A percentile compares a stretch with the other conserved stretches of the same genome.
These are phyloP conservation scores for Xestia ashworthii DNA, from an alignment of 2,888 invertebrate genomes.

Conservation along the genomic window DNA sequence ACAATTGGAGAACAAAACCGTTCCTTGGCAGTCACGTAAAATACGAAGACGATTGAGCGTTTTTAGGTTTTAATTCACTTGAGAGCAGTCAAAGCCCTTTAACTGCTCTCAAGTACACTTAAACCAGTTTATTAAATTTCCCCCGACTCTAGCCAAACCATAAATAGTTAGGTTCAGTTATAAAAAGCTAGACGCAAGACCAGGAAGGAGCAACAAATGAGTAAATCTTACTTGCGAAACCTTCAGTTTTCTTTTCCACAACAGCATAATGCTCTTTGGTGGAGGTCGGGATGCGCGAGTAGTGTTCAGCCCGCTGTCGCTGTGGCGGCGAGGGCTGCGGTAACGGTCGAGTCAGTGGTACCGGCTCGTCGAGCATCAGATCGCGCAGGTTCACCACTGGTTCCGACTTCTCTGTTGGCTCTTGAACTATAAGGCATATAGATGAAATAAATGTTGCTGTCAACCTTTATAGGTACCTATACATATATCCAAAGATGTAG, in stretches of 20 bases:
- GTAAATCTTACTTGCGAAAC: slow-evolving; percentile 73
- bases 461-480: not conserved
- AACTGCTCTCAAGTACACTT: not conserved
- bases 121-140: not conserved
- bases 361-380: slow-evolving; percentile 73
- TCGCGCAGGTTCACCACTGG: slow-evolving; percentile 75
- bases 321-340: slow-evolving; percentile 83
- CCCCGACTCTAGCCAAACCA: not conserved
- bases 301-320: slow-evolving; percentile 79
- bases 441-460: slow-evolving; percentile 8
- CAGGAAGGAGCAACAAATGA: slow-evolving; percentile 1
- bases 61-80: not conserved
- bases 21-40: not conserved
- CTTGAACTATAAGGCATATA: slow-evolving; percentile 64
- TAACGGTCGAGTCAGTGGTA: slow-evolving; percentile 64
- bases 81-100: not conserved
- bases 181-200: slow-evolving; percentile 17
- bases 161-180: not conserved
- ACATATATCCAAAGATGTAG: not conserved
- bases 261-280: slow-evolving; percentile 79
- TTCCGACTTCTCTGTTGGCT: slow-evolving; percentile 66
- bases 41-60: not conserved
- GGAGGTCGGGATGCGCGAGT: slow-evolving; percentile 83
- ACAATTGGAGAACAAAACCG: not conserved
- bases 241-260: slow-evolving; percentile 79